These are phyloP conservation scores for Himantopus leucocephalus DNA, from an alignment of 2,113 vertebrate genomes.

Conservation along the genomic window DNA sequence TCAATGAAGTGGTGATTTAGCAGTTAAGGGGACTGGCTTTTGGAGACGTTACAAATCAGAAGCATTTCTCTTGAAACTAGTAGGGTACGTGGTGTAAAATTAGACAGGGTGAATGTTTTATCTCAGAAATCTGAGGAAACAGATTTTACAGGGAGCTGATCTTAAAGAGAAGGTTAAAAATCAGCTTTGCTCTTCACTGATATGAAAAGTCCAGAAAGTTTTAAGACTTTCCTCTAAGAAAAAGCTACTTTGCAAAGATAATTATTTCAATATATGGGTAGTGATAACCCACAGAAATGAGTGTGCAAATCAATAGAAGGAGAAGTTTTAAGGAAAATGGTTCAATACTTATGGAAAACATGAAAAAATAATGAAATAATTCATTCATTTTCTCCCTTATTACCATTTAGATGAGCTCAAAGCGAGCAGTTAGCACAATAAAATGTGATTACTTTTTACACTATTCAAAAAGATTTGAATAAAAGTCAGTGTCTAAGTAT, in stretches of 20 bases:
- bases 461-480: not conserved
- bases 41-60: not conserved
- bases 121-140: not conserved
- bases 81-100: not conserved
- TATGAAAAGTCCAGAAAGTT: not conserved
- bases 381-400: slow-evolving; percentile 8
- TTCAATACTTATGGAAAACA: slow-evolving; percentile 14
- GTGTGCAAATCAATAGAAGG: not conserved
- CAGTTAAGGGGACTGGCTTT: not conserved
- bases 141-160: not conserved
- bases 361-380: not conserved
- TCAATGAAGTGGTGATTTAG: not conserved
- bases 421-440: not conserved
- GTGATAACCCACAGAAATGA: not conserved
- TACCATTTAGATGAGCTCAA: slow-evolving; percentile 28
- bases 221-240: not conserved
- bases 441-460: slow-evolving; percentile 28
- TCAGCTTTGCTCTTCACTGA: not conserved
- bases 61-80: not conserved
- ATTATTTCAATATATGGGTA: not conserved
- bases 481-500: slow-evolving; percentile 20
- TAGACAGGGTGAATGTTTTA: not conserved
- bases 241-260: not conserved
- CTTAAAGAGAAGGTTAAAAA: not conserved
- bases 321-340: not conserved